Conservation (phyloP, 2,888 invertebrate species). For the Atrina japonica region DNA sequence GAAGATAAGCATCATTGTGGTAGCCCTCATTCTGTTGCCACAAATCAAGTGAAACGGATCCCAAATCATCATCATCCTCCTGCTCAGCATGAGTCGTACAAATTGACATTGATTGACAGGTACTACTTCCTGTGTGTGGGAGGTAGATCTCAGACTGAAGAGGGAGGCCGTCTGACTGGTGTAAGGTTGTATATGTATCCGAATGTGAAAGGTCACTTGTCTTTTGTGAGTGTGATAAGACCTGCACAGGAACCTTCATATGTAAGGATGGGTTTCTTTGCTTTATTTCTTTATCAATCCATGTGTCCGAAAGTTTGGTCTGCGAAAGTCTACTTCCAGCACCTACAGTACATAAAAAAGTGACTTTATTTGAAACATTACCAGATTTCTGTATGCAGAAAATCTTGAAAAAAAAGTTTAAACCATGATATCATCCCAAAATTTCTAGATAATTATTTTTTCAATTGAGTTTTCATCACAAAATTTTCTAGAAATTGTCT, state of each 20-base stretch:
- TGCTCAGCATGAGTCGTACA: not conserved
- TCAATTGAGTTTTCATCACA: no score
- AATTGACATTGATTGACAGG: conserved; percentile 1
- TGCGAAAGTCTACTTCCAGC: conserved; percentile 18
- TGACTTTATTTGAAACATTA: no score
- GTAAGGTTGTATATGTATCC: not conserved
- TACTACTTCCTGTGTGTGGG: conserved; percentile 27
- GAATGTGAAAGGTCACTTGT: conserved; percentile 11
- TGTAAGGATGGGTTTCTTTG: conserved; percentile 38
- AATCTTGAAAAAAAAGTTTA: not conserved
- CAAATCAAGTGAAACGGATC: conserved; percentile 15
- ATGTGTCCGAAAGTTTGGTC: conserved; percentile 46
- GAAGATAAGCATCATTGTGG: conserved; percentile 27
- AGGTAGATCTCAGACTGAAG: conserved; percentile 59
- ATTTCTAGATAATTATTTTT: no score
- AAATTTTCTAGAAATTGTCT: no score
- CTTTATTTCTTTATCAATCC: conserved; percentile 21
- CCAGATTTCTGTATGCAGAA: not conserved
- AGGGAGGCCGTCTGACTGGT: conserved; percentile 23
- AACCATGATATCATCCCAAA: no score
- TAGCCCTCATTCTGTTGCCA: conserved; percentile 23
- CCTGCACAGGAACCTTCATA: conserved; percentile 35
- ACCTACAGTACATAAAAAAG: not conserved
- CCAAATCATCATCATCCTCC: conserved; percentile 17
- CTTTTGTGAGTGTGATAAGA: conserved; percentile 27